These are phyloP conservation scores for Monopis laevigella DNA, from an alignment of 2,888 invertebrate genomes.

Conservation along the genomic window DNA sequence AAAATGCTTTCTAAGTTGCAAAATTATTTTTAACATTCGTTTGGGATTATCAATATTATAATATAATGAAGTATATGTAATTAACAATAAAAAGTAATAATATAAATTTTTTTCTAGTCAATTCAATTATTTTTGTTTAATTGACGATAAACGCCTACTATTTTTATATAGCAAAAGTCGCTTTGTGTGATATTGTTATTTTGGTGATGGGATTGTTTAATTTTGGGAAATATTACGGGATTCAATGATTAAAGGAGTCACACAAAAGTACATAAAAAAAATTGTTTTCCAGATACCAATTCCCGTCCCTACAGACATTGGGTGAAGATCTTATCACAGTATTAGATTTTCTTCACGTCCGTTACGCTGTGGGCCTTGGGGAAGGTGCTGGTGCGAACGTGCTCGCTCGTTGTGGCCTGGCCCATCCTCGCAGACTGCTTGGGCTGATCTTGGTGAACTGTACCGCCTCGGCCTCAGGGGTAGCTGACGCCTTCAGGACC, in stretches of 20 bases:
- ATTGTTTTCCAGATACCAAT: constrained; percentile 70
- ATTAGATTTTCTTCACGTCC: constrained; percentile 82
- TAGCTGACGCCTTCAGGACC: constrained; percentile 85
- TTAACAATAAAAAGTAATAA: too few species aligned
- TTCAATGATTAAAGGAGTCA: neutral
- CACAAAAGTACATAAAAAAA: neutral
- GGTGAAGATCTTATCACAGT: constrained; percentile 85
- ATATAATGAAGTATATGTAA: too few species aligned
- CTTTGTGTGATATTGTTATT: neutral
- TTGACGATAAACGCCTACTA: too few species aligned
- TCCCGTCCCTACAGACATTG: constrained; percentile 82
- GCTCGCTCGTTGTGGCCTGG: constrained; percentile 83
- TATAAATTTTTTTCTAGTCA: too few species aligned
- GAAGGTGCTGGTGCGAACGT: constrained; percentile 92
- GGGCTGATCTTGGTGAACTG: constrained; percentile 88
- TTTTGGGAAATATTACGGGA: neutral
- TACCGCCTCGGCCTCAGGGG: constrained; percentile 86
- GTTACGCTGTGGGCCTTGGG: constrained; percentile 85
- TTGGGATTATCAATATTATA: too few species aligned
- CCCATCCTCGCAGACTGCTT: constrained; percentile 79
- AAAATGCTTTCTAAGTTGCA: too few species aligned
- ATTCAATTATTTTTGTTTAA: too few species aligned
- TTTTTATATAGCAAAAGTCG: constrained; percentile 6
- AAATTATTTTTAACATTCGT: too few species aligned
- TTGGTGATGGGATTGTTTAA: neutral